Conservation (phyloP, 2,888 invertebrate species). For the Biston stratarius region DNA sequence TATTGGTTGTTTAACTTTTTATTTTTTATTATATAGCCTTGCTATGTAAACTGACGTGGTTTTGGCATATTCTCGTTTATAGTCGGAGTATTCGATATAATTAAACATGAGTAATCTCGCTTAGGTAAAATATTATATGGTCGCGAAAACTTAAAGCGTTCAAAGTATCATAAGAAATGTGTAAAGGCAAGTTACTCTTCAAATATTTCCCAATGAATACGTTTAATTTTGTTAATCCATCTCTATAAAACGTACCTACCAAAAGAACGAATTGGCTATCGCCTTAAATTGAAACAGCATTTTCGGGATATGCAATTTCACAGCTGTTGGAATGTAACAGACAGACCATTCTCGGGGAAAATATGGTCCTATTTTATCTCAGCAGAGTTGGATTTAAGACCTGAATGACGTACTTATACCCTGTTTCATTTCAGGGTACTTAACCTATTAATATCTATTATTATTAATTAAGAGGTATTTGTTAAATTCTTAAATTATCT, state of each 20-base stretch:
- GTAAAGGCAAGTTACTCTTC: not conserved
- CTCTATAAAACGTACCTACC: not conserved
- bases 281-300: constrained; percentile 51
- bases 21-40: too few relatives aligned
- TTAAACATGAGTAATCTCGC: too few relatives aligned
- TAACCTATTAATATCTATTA: too few relatives aligned
- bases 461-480: too few relatives aligned
- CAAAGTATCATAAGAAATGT: not conserved
- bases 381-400: not conserved
- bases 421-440: not conserved
- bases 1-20: too few relatives aligned
- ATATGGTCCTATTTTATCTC: constrained; percentile 29
- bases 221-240: not conserved
- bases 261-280: constrained; percentile 36
- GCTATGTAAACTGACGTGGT: too few relatives aligned
- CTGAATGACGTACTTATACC: not conserved
- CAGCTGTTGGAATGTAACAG: constrained; percentile 70
- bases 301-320: constrained; percentile 74
- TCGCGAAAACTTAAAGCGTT: not conserved
- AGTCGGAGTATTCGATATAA: too few relatives aligned
- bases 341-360: constrained; percentile 46
- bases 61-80: too few relatives aligned
- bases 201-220: not conserved
- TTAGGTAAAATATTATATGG: too few relatives aligned
- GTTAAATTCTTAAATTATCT: too few relatives aligned